Conservation (phyloP, 2,888 invertebrate species). For the Iphiclides podalirius region DNA sequence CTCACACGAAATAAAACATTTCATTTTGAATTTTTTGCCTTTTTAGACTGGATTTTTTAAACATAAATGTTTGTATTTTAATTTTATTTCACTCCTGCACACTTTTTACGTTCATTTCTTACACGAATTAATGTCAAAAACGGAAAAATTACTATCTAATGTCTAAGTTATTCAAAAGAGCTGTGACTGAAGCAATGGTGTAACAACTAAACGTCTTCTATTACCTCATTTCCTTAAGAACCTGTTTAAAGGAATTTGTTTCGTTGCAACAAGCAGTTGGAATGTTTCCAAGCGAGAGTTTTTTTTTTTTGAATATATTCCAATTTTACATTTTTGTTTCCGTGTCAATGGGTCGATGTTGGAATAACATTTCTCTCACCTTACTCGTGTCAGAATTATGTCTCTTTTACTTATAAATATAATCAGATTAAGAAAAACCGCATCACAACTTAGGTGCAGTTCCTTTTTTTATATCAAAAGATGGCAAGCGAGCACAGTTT, state of each 20-base stretch:
- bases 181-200: neutral
- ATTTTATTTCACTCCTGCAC: no score
- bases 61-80: no score
- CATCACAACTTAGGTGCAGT: no score
- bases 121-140: no score
- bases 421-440: neutral
- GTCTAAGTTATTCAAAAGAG: neutral
- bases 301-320: constrained; percentile 13
- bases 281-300: constrained; percentile 17
- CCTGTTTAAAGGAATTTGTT: constrained; percentile 3
- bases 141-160: no score
- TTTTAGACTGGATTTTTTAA: no score
- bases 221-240: constrained; percentile 5
- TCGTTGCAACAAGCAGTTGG: constrained; percentile 12
- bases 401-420: neutral
- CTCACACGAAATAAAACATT: no score
- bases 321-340: constrained; percentile 18
- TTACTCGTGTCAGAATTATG: neutral
- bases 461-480: no score
- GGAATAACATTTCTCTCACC: constrained; percentile 8
- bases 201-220: neutral
- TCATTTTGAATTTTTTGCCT: no score
- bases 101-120: no score
- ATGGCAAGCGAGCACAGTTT: neutral
- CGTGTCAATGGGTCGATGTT: constrained; percentile 17